These are phyloP conservation scores for Zosterops pallidus DNA, from an alignment of 2,113 vertebrate species.

Conservation along the genomic window DNA sequence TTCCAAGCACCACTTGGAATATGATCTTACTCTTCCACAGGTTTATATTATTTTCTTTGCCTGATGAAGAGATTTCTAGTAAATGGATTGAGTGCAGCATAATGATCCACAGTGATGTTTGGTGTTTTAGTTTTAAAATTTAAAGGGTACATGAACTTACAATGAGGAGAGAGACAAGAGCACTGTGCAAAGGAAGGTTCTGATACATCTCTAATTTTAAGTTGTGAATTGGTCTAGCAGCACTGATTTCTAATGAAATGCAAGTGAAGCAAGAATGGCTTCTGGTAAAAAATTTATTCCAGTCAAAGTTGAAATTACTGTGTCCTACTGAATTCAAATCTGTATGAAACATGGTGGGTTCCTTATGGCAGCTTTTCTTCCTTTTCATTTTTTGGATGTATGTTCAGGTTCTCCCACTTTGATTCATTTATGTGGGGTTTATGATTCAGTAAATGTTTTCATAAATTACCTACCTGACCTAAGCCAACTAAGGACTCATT, in stretches of 20 bases:
- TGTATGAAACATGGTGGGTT: background rate
- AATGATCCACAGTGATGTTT: background rate
- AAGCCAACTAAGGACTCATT: fast-evolving
- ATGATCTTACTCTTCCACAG: background rate
- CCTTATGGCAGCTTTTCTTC: background rate
- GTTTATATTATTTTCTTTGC: background rate
- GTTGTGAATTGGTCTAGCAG: background rate
- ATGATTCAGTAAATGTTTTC: background rate
- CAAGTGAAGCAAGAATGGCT: background rate
- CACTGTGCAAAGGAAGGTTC: background rate
- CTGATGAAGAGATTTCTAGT: background rate
- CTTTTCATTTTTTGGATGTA: background rate
- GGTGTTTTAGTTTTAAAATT: background rate
- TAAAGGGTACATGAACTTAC: background rate
- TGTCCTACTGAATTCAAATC: background rate
- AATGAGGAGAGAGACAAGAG: background rate
- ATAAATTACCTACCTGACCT: background rate
- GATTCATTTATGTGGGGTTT: background rate
- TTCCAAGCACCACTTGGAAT: background rate
- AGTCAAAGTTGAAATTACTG: background rate
- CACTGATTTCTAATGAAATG: background rate
- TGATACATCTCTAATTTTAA: background rate
- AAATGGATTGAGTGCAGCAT: background rate
- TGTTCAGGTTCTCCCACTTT: background rate
- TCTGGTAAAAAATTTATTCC: background rate